Conservation (phyloP, 2,113 vertebrate genomes). For the Sylvia atricapilla region DNA sequence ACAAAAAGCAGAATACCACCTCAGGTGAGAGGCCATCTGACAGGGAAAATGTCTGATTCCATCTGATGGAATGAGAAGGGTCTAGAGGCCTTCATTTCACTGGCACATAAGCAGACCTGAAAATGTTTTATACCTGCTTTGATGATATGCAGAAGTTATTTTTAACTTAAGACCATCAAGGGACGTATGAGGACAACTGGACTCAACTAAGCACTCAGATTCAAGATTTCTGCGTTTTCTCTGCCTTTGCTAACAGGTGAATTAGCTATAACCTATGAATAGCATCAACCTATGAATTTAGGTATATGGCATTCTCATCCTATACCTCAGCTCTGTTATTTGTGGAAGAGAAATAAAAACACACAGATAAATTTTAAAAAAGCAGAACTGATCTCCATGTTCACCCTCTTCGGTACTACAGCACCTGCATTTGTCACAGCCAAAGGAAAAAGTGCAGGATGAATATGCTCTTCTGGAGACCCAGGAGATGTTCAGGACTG, state of each 20-base stretch:
- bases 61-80: not conserved
- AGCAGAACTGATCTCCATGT: not conserved
- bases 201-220: not conserved
- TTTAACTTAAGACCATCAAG: not conserved
- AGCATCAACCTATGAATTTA: not conserved
- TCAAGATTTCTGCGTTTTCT: not conserved
- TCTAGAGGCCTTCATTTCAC: not conserved
- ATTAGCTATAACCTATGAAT: too few relatives aligned
- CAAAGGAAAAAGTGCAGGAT: not conserved
- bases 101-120: not conserved
- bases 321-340: not conserved
- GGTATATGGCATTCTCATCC: not conserved
- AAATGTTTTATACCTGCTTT: not conserved
- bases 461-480: not conserved
- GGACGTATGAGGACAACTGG: not conserved
- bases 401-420: not conserved
- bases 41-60: not conserved
- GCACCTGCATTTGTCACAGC: not conserved
- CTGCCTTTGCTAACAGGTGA: not conserved
- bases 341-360: not conserved
- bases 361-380: not conserved
- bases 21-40: not conserved
- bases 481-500: not conserved
- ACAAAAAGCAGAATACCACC: not conserved
- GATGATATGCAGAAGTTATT: not conserved